Evolutionary conservation across 2,888 invertebrate species (phyloP).

Genomic region (Drosophila hamatofila): DNA sequence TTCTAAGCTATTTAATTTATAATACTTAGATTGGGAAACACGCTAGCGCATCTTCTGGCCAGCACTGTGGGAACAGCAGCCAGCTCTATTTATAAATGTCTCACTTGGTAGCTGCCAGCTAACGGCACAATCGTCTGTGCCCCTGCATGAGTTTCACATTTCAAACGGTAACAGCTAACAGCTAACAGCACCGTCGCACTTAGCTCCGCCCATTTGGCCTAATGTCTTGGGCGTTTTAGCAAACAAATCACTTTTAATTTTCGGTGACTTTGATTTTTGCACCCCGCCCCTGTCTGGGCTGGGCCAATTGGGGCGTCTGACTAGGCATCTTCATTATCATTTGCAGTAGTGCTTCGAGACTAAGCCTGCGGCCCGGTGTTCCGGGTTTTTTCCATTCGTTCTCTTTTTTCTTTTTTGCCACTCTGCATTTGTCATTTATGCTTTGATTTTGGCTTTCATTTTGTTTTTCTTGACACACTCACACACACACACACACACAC

Average conservation of each 20-base stretch:
- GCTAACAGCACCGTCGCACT: not conserved
- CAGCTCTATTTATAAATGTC: slow-evolving; percentile 72
- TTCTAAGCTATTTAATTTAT: slow-evolving; percentile 28
- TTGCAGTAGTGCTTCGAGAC: slow-evolving; percentile 30
- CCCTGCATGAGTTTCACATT: slow-evolving; percentile 78
- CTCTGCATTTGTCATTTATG: slow-evolving; percentile 72
- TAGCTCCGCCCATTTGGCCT: slow-evolving; percentile 20
- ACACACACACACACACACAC: slow-evolving; percentile 26
- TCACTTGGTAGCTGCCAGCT: slow-evolving; percentile 39
- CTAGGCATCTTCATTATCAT: slow-evolving; percentile 77
- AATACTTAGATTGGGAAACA: slow-evolving; percentile 9
- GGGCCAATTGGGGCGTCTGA: slow-evolving; percentile 56
- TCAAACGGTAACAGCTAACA: slow-evolving; percentile 44
- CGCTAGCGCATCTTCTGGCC: not conserved
- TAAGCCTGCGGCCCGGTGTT: slow-evolving; percentile 30
- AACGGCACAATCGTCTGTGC: slow-evolving; percentile 14
- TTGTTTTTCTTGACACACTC: slow-evolving; percentile 32
- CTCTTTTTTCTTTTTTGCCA: slow-evolving; percentile 16
- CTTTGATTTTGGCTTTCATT: slow-evolving; percentile 67
- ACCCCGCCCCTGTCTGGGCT: slow-evolving; percentile 6
- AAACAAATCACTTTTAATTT: slow-evolving; percentile 83
- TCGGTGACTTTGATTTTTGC: slow-evolving; percentile 80
- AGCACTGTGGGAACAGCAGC: slow-evolving; percentile 23
- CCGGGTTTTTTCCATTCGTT: slow-evolving; percentile 5
- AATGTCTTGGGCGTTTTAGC: slow-evolving; percentile 76